Base-by-base conservation (phyloP, 2,797 vertebrate genomes). In the Bradypodion pumilum region DNA sequence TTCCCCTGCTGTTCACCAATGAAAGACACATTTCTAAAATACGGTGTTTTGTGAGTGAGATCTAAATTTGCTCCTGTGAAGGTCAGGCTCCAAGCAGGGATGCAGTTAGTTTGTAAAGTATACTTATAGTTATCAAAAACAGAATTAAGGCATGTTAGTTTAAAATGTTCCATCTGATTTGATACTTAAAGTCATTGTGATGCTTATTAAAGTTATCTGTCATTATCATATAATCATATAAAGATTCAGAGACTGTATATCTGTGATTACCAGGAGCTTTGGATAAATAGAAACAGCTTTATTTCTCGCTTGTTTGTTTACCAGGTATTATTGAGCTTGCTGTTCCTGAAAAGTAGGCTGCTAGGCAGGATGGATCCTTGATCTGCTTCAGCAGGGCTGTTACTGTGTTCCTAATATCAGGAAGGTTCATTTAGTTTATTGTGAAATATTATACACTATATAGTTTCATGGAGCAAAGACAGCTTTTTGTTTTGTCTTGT, bases 31-130 rank as follows among this genome's bases (percentile, higher is more conserved):
- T 87, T 92, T 90, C 85, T 73, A 91, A 92, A 79, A 89, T 89
- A 86, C 80, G 72, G 86, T 84, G 87, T 92, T 92, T 87, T 63
- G 40, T 84, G 81, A 81, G n/a, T 40, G 7, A 85, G 80, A 83
- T 84, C 86, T 94, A 88, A 90, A 88, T 93, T 95, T 92, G 86
- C 89, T n/a, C 84, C 70, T 93, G 74, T 88, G 89, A 91, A 75
- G 74, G 90, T 90, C 68, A 69, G 77, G 49, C 69, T 76, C 81
- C 73, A 87, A 77, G 46, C 86, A 62, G 82, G 78, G 15, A 75
- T 9, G 76, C 63, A 87, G 37, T 70, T n/a, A 87, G 89, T 92
- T 90, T 83, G 82, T 80, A 91, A 83, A 85, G n/a, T 81, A 87
- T 60, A 29, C 56, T 90, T 85, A n/a, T 49, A 87, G 72, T 89